Evolutionary conservation across 2,888 invertebrate species (phyloP).

Genomic region (Campaea margaritaria): DNA sequence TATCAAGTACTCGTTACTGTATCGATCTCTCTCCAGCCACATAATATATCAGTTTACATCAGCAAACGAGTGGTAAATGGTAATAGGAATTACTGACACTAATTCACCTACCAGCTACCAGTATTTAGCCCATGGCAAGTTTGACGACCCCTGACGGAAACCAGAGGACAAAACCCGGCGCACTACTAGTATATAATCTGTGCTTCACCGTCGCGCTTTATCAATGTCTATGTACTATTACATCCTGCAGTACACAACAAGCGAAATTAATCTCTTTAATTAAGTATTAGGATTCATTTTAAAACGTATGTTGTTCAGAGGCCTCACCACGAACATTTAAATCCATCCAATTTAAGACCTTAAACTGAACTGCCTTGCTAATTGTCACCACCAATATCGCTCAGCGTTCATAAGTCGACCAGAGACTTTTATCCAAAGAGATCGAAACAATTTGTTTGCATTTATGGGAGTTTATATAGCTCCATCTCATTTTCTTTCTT

Average conservation of each 20-base stretch:
- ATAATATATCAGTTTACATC: conserved; percentile 16
- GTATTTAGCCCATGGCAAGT: conserved; percentile 36
- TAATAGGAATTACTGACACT: conserved; percentile 9
- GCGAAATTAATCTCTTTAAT: conserved; percentile 24
- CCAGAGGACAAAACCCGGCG: conserved; percentile 28
- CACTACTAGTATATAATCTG: no score
- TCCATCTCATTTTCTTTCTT: no score
- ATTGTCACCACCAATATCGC: no score
- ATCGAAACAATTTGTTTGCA: no score
- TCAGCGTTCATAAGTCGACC: no score
- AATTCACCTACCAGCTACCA: conserved; percentile 17
- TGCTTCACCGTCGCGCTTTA: conserved; percentile 45
- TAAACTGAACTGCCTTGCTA: no score
- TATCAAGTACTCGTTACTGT: not conserved
- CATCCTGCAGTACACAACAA: conserved; percentile 26
- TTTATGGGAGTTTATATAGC: no score
- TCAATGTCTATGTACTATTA: conserved; percentile 34
- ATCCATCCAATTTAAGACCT: no score
- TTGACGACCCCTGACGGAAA: conserved; percentile 56
- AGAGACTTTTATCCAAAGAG: no score
- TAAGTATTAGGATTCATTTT: conserved; percentile 31
- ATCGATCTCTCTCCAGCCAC: not conserved
- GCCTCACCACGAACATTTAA: no score
- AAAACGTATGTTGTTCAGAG: conserved; percentile 2
- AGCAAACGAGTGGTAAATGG: conserved; percentile 19